Percentiles rank a stretch among this genome's conserved stretches.
Evolutionary conservation across 2,113 vertebrate species (phyloP).

Genomic region (Turdus rufiventris): DNA sequence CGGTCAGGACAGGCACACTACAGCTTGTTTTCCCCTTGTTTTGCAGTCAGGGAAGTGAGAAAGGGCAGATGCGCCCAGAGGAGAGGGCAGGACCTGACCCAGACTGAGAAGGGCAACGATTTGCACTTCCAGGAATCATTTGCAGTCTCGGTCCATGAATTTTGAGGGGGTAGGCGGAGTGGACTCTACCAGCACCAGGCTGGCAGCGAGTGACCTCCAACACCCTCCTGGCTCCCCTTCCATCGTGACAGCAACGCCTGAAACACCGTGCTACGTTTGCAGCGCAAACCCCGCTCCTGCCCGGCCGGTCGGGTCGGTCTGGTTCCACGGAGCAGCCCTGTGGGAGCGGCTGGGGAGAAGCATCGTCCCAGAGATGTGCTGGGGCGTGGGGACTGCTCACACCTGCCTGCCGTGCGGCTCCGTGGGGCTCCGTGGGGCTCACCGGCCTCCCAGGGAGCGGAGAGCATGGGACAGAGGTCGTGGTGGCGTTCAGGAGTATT

Average conservation of each 20-base stretch:
- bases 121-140: not conserved
- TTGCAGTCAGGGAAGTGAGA: not conserved
- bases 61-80: not conserved
- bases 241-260: not conserved
- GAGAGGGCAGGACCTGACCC: not conserved
- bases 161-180: not conserved
- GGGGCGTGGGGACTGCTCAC: not conserved
- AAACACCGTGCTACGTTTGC: fast-evolving
- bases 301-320: not conserved
- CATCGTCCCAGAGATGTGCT: not conserved
- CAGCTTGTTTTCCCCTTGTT: not conserved
- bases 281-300: not conserved
- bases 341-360: not conserved
- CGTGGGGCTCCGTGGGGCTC: not conserved
- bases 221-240: not conserved
- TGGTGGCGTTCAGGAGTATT: not conserved
- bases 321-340: not conserved
- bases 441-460: fast-evolving
- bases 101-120: not conserved
- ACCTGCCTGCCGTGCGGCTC: not conserved
- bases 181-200: not conserved
- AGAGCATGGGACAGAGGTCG: not conserved
- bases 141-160: fast-evolving
- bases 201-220: not conserved
- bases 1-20: not conserved